Evolutionary conservation across 1,140 invertebrate species (phyloP), one percentile per base, ranked within the genome.

Genomic region (Platorchestia sp.): DNA sequence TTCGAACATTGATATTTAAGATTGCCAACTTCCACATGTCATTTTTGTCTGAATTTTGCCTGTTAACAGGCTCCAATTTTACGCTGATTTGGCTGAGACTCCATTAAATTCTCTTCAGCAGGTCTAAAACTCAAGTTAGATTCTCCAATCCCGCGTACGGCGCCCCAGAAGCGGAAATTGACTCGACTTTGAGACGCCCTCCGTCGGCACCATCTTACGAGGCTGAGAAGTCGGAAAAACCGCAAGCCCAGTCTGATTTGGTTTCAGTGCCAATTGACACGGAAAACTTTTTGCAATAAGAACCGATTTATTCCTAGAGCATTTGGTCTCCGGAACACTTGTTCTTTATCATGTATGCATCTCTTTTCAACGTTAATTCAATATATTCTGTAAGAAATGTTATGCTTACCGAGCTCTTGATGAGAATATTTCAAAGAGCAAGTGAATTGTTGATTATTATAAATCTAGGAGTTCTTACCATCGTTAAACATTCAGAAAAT

Each of bases 61-160:
- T n/a, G n/a, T n/a, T n/a, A n/a, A n/a, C n/a, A n/a, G n/a, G n/a
- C n/a, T n/a, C n/a, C n/a, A n/a, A n/a, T n/a, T n/a, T n/a, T n/a
- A n/a, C n/a, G n/a, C n/a, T n/a, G n/a, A n/a, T n/a, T n/a, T n/a
- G n/a, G n/a, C n/a, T n/a, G n/a, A n/a, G n/a, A n/a, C n/a, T n/a
- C n/a, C n/a, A n/a, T n/a, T n/a, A n/a, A n/a, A n/a, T n/a, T n/a
- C n/a, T 36, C 44, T 47, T 93, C 40, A 5, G 10, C 43, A 93
- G 91, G 40, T 45, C 91, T 0, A 93, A 93, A 93, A 45, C 91
- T 14, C 43, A 93, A 93, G 91, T 93, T 27, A 7, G 45, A 19
- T 93, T 93, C 36, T 45, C 91, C 6, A 93, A 93, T 40, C 91
- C 91, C 27, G 91, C 91, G 43, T 93, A 45, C 91, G 91, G 91